Evolutionary conservation across 2,888 invertebrate genomes (phyloP).

Genomic region (Ctena decussata): DNA sequence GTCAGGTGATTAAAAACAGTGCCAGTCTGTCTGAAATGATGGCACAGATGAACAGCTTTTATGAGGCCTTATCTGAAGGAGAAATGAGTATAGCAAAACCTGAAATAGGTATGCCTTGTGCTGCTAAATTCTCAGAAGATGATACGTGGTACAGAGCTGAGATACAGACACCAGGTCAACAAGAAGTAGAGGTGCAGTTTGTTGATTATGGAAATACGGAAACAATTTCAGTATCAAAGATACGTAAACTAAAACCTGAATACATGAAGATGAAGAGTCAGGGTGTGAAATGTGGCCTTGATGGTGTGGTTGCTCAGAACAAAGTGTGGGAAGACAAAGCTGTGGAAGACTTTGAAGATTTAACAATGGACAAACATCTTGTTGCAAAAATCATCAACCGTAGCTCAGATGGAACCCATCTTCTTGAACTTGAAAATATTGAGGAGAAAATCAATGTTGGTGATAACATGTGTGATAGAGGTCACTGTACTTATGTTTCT

Average conservation of each 20-base stretch:
- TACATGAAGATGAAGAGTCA: slow-evolving; percentile 71
- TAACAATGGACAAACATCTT: slow-evolving; percentile 68
- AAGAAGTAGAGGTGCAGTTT: slow-evolving; percentile 75
- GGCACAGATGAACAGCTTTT: slow-evolving; percentile 71
- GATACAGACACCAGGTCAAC: slow-evolving; percentile 37
- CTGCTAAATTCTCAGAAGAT: slow-evolving; percentile 78
- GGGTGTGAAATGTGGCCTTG: slow-evolving; percentile 76
- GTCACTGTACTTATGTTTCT: slow-evolving; percentile 49
- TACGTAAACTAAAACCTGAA: slow-evolving; percentile 73
- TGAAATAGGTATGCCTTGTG: slow-evolving; percentile 73
- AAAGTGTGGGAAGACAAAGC: slow-evolving; percentile 64
- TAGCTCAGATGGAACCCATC: slow-evolving; percentile 41
- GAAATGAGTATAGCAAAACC: slow-evolving; percentile 55
- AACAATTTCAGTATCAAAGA: slow-evolving; percentile 39
- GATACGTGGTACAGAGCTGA: slow-evolving; percentile 76
- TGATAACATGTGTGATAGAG: slow-evolving; percentile 60
- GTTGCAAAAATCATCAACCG: slow-evolving; percentile 58
- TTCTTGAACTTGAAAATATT: slow-evolving; percentile 63
- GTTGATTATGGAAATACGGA: slow-evolving; percentile 84
- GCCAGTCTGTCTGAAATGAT: slow-evolving; percentile 68
- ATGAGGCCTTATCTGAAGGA: slow-evolving; percentile 53
- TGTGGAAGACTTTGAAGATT: slow-evolving; percentile 64
- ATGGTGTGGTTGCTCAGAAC: slow-evolving; percentile 56
- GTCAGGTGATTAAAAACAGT: slow-evolving; percentile 70
- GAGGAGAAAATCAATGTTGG: slow-evolving; percentile 63